Conservation (phyloP, 2,888 invertebrate genomes). For the Cabera pusaria region DNA sequence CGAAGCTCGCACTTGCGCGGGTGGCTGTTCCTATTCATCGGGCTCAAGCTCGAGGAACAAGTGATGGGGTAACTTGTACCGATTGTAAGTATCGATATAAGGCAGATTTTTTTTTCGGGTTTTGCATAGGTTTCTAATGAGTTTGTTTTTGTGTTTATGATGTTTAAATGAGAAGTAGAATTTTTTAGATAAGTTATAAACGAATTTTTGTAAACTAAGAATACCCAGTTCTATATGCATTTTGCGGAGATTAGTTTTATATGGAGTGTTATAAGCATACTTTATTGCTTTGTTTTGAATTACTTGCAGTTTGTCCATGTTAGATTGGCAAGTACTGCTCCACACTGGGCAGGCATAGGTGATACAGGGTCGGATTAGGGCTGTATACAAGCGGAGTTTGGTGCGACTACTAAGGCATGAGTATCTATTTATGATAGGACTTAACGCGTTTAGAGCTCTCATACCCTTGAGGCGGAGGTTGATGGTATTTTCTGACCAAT, state of each 20-base stretch:
- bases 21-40: slow-evolving; percentile 5
- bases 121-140: background rate
- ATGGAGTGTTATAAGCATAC: background rate
- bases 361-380: slow-evolving; percentile 1
- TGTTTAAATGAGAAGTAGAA: background rate
- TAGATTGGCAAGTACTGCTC: slow-evolving; percentile 1
- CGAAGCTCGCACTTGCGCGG: too few relatives aligned
- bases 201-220: background rate
- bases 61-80: slow-evolving; percentile 2
- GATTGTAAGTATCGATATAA: background rate
- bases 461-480: slow-evolving; percentile 1
- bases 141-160: background rate
- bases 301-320: background rate
- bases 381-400: background rate
- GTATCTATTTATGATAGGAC: background rate
- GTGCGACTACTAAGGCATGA: background rate
- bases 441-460: slow-evolving; percentile 2
- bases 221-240: background rate
- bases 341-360: background rate
- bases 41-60: background rate
- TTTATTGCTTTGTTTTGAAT: slow-evolving; percentile 1
- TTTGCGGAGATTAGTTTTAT: too few relatives aligned
- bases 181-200: slow-evolving; percentile 1
- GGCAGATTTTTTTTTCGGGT: background rate
- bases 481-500: background rate